These are phyloP conservation scores for Pangasius djambal DNA, from an alignment of 2,797 vertebrate genomes.

Conservation along the genomic window DNA sequence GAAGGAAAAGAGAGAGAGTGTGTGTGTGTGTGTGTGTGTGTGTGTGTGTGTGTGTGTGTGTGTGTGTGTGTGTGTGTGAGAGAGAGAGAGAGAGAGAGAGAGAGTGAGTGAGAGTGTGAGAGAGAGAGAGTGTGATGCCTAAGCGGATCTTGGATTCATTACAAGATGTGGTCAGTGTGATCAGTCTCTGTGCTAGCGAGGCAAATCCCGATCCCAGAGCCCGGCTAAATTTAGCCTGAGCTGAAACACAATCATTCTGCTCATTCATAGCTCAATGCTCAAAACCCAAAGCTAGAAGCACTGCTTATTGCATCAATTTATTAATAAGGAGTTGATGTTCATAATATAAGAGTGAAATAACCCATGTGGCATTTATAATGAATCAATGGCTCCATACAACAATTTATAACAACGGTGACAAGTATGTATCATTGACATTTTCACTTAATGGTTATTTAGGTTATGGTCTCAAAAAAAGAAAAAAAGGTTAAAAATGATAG, in stretches of 20 bases:
- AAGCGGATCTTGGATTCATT: conserved; percentile 25
- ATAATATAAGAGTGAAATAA: background rate
- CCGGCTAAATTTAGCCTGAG: conserved; percentile 14
- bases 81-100: no score
- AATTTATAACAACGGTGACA: background rate
- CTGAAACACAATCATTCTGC: conserved; percentile 7
- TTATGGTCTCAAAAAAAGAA: background rate
- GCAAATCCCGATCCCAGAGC: conserved; percentile 7
- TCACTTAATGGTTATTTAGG: background rate
- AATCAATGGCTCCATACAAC: background rate
- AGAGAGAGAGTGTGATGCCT: background rate
- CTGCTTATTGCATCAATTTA: background rate
- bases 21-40: no score
- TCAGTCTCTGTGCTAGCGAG: background rate
- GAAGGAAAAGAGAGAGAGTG: background rate
- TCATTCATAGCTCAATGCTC: background rate
- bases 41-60: background rate
- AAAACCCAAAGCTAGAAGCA: background rate
- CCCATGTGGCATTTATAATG: background rate
- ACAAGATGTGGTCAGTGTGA: conserved; percentile 34
- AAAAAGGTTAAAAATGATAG: background rate
- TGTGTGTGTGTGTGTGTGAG: background rate
- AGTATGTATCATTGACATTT: background rate
- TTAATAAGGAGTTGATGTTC: background rate
- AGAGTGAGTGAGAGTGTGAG: background rate